These are phyloP conservation scores for Steinernema khuongi DNA, from an alignment of 1,140 invertebrate species.

Conservation along the genomic window DNA sequence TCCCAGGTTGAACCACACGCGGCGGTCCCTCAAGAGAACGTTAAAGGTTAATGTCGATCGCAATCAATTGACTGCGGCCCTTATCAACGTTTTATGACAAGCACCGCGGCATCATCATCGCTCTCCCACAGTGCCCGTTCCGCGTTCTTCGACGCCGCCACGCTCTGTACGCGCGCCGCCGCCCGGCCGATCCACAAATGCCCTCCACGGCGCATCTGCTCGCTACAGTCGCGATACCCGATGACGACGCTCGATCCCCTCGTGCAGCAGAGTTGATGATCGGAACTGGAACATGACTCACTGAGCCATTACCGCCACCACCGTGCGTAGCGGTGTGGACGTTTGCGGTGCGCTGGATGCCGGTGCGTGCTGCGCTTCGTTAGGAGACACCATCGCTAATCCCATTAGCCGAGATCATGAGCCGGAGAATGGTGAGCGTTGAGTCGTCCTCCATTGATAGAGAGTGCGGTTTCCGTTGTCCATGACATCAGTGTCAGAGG, in stretches of 20 bases:
- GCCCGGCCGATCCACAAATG: background rate
- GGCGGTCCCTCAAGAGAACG: background rate
- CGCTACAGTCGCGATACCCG: background rate
- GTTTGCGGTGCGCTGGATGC: background rate
- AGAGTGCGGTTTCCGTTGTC: too few species aligned
- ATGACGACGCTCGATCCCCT: too few species aligned
- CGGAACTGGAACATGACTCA: conserved; percentile 11
- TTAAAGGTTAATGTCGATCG: background rate
- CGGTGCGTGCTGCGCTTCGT: background rate
- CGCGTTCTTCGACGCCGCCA: background rate
- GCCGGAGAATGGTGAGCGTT: background rate
- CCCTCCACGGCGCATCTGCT: too few species aligned
- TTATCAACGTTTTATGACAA: conserved; percentile 13
- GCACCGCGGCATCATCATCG: background rate
- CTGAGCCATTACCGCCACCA: background rate
- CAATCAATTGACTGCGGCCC: background rate
- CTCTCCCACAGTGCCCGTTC: background rate
- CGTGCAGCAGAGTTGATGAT: background rate
- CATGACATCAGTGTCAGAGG: too few species aligned
- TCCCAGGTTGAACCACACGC: background rate
- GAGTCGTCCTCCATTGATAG: background rate
- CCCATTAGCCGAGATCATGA: background rate
- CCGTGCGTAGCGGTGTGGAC: background rate
- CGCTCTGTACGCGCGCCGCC: background rate
- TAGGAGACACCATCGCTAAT: background rate